Base-by-base conservation (phyloP, 2,797 vertebrate genomes). In the Gallirallus australis region DNA sequence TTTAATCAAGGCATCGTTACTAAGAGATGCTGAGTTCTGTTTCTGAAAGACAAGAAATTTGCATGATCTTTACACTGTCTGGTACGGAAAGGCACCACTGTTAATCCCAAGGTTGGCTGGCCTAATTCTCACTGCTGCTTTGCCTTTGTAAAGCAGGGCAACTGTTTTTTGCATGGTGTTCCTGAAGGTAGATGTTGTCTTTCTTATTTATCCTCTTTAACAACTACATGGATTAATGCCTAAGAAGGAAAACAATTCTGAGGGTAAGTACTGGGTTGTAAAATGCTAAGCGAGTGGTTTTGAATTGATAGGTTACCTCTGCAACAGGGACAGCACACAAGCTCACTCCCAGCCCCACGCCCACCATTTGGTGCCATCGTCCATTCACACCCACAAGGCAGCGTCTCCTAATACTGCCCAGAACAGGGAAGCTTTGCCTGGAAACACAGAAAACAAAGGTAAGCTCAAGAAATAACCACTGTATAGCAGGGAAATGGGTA, bases 1-100 rank as follows among this genome's bases (percentile, higher is more conserved):
- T 76, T 95, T 98, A 97, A 99, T 98, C 73, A 99, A 93, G 16
- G 99, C 98, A 15, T 99, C 99, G 0, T 99, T 99, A 57, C 99
- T 98, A 35, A 99, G 99, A 83, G 97, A 97, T 31, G 52, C 37
- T 0, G 98, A 90, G 66, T 99, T 98, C 11, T 96, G 97, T 92
- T 99, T 98, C 98, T 98, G 97, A 91, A 98, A 94, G 85, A 96
- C 59, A 97, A 42, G 31, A 45, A 14, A 39, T 35, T 28, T 3
- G 7, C 1, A 4, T 30, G 3, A n/a, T 7, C 31, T 18, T 3
- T 7, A 33, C 35, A 2, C 2, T 3, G 23, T 30, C 81, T 40
- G 2, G 16, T 1, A 7, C 57, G 66, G 48, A 16, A 23, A 13
- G 40, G 39, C 85, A 59, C 7, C 2, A 0, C 27, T 2, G 42